Percentiles rank a stretch among this genome's conserved stretches.
Evolutionary conservation across 2,888 invertebrate species (phyloP).

Genomic region (Zeuzera pyrina): DNA sequence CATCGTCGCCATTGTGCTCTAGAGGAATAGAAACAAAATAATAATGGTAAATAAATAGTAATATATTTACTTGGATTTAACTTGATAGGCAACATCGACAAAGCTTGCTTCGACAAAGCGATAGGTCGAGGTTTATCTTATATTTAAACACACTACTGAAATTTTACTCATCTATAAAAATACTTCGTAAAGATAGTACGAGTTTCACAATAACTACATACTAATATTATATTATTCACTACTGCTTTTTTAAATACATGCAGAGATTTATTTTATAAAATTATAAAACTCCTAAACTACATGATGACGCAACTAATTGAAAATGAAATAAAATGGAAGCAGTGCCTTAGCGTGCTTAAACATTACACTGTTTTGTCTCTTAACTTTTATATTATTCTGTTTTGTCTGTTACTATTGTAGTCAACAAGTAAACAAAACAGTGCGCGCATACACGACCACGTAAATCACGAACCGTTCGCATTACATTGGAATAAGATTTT

Average conservation of each 20-base stretch:
- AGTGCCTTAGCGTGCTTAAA: slow-evolving; percentile 56
- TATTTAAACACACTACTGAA: too few species aligned
- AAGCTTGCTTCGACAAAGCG: slow-evolving; percentile 58
- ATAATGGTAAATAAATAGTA: neutral
- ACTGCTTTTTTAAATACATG: too few species aligned
- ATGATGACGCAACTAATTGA: slow-evolving; percentile 3
- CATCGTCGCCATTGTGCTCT: slow-evolving; percentile 80
- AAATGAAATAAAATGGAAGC: slow-evolving; percentile 39
- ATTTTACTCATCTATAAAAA: too few species aligned
- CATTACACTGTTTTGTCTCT: slow-evolving; percentile 47
- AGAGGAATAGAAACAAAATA: slow-evolving; percentile 16
- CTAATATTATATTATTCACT: too few species aligned
- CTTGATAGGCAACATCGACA: slow-evolving; percentile 40
- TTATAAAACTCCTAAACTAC: slow-evolving; percentile 1
- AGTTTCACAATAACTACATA: too few species aligned
- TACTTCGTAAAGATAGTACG: too few species aligned
- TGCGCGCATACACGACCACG: too few species aligned
- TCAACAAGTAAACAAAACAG: too few species aligned
- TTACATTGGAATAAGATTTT: too few species aligned
- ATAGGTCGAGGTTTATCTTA: slow-evolving; percentile 27
- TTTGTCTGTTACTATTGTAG: too few species aligned
- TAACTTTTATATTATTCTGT: neutral
- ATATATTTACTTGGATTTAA: neutral
- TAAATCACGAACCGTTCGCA: too few species aligned
- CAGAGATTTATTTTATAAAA: neutral